Conservation (phyloP, 2,797 vertebrate species). For the Oreonectes daqikongensis region DNA sequence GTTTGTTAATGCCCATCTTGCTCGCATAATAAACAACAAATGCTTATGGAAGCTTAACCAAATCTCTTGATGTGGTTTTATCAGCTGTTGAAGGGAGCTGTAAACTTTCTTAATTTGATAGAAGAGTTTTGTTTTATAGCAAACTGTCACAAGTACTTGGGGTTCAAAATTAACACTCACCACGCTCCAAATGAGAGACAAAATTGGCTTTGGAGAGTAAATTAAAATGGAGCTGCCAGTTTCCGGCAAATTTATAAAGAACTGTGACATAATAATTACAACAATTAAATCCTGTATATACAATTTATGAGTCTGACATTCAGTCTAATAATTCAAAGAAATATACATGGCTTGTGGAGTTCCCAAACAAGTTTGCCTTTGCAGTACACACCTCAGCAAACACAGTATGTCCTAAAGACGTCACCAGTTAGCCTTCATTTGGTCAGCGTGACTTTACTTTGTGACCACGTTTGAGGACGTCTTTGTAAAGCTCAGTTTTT, state of each 20-base stretch:
- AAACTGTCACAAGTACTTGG: not conserved
- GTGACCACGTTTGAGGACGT: no score
- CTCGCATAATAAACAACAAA: slow-evolving; percentile 4
- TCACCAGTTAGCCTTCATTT: no score
- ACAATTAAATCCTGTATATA: not conserved
- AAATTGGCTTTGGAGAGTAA: not conserved
- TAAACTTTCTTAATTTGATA: slow-evolving; percentile 1
- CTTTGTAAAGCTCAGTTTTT: no score
- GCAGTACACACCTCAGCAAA: no score
- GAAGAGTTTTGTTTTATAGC: not conserved
- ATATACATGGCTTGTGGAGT: no score
- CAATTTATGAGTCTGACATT: not conserved
- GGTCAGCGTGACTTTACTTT: no score
- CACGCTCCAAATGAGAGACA: not conserved
- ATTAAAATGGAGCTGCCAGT: not conserved
- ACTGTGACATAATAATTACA: not conserved
- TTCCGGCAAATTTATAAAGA: not conserved
- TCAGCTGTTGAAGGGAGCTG: not conserved
- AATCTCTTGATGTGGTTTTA: slow-evolving; percentile 5
- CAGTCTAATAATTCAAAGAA: not conserved
- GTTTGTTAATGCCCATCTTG: slow-evolving; percentile 1
- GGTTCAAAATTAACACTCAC: not conserved
- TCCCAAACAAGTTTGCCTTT: no score
- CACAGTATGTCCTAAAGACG: no score
- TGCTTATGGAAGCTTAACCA: not conserved